These are phyloP conservation scores for Arrhopalites spinosus DNA, from an alignment of 2,888 invertebrate species.

Conservation along the genomic window DNA sequence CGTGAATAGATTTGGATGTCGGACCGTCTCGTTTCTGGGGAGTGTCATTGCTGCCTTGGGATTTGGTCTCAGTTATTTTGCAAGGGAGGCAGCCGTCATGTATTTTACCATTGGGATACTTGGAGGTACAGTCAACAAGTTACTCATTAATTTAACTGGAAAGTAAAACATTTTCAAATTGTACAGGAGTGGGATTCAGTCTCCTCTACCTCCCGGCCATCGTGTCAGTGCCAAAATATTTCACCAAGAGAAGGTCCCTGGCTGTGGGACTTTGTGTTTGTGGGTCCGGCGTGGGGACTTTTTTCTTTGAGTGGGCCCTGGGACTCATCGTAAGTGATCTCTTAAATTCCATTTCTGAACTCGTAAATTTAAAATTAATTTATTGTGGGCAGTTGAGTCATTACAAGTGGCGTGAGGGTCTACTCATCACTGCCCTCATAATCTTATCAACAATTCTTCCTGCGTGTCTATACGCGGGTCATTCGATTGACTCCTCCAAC, in stretches of 20 bases:
- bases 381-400: background rate
- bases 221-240: no score
- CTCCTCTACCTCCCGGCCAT: no score
- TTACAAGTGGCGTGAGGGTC: background rate
- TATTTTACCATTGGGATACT: conserved; percentile 10
- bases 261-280: background rate
- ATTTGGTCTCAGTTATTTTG: conserved; percentile 10
- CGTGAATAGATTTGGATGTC: conserved; percentile 1
- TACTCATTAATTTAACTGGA: no score
- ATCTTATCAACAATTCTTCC: background rate
- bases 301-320: background rate
- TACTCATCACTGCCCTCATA: background rate
- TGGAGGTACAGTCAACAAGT: no score
- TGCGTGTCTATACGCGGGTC: background rate
- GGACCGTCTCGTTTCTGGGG: background rate
- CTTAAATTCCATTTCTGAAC: no score
- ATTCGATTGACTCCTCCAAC: background rate
- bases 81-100: background rate
- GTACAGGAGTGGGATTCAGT: no score
- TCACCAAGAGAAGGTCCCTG: background rate
- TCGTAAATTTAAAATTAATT: no score
- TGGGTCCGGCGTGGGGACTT: background rate
- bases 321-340: background rate
- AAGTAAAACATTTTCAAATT: no score
- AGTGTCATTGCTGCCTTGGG: conserved; percentile 1